These are phyloP conservation scores for Danio kyathit DNA, from an alignment of 2,797 vertebrate species.

Conservation along the genomic window DNA sequence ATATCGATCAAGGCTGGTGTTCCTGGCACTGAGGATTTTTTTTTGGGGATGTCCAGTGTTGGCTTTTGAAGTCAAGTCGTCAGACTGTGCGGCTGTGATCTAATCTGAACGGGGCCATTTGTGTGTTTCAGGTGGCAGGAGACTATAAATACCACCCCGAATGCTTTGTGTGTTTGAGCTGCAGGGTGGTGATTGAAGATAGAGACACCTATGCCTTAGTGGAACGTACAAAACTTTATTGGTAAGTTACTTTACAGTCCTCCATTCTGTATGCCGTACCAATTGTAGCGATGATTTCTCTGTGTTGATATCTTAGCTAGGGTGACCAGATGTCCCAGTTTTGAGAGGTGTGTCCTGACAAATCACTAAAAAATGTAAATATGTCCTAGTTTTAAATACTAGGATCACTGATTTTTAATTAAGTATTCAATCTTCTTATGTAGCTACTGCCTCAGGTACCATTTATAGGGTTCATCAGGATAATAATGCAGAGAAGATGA, in stretches of 20 bases:
- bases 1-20: background rate
- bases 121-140: conserved; percentile 87
- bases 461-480: background rate
- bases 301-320: background rate
- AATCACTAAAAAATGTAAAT: background rate
- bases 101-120: conserved; percentile 10
- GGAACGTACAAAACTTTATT: conserved; percentile 92
- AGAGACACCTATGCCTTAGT: conserved; percentile 93
- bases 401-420: background rate
- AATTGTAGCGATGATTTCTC: background rate
- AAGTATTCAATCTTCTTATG: background rate
- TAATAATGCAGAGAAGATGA: background rate
- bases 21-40: background rate
- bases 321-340: background rate
- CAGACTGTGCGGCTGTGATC: background rate
- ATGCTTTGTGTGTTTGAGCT: conserved; percentile 97
- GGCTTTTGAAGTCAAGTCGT: background rate
- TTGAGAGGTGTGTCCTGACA: background rate
- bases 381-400: background rate
- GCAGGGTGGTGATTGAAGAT: conserved; percentile 96
- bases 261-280: background rate
- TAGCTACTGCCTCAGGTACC: background rate
- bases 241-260: conserved; percentile 79
- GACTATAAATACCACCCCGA: conserved; percentile 98
- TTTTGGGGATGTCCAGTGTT: background rate